Base-by-base conservation (phyloP, 2,888 invertebrate genomes). In the Lomographa bimaculata region DNA sequence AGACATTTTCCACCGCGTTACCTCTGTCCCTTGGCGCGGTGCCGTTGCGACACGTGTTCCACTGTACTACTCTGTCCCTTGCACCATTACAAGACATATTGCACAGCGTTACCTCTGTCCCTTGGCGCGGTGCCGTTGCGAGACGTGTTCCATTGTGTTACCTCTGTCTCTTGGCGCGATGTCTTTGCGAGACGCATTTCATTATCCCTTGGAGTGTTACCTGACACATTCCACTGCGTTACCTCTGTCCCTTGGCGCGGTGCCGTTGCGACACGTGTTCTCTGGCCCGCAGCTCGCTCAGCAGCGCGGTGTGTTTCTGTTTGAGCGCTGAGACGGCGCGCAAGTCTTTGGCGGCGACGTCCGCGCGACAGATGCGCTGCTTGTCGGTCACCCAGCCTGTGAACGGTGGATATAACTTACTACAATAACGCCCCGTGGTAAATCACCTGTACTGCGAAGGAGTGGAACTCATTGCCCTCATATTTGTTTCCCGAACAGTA, bases 351-450 rank as follows among this genome's bases (percentile, higher is more conserved):
- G 98, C 97, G 0, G 96, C 94, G 11, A 98, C 95, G n/a, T 96
- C 96, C 0, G 97, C 94, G 68, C 95, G 95, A 73, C 98, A 98
- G 46, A 98, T 95, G 2, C 96, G 91, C 73, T 98, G 97, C 71
- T 97, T 98, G 71, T 99, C 99, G 0, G 96, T 93, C 35, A 99
- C 91, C 98, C 99, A 99, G 0, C 96, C 94, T 90, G 54, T n/a
- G 7, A 18, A 12, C 8, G 8, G 20, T 20, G 11, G n/a, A 17
- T 12, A 9, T n/a, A n/a, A n/a, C n/a, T n/a, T n/a, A n/a, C n/a
- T n/a, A n/a, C n/a, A n/a, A n/a, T n/a, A n/a, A n/a, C n/a, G n/a
- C n/a, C n/a, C n/a, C n/a, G n/a, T n/a, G n/a, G n/a, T n/a, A n/a
- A n/a, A n/a, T n/a, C n/a, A n/a, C n/a, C n/a, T n/a, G n/a, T n/a